phyloP scores from a whole-genome alignment of 2,888 invertebrate species.

The Hemicrepidius hirtus region DNA sequence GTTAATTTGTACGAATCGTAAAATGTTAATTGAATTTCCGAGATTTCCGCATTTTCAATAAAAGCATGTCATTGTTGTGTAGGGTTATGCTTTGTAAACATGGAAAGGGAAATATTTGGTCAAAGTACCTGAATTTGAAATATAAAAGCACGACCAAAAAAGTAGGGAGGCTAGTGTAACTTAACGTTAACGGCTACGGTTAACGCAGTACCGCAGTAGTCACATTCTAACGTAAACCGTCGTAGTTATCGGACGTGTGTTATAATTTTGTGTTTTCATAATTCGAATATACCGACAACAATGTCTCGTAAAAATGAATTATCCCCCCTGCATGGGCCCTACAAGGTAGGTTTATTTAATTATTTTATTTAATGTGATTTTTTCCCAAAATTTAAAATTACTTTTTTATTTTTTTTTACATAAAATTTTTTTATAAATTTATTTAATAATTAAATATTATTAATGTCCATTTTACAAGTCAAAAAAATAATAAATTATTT shows the following conservation, averaged over 20 bases:
- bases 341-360: conserved; percentile 63
- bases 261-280: conserved; percentile 39
- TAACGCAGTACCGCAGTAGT: conserved; percentile 16
- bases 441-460: neutral
- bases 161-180: conserved; percentile 34
- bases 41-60: too few species aligned
- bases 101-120: neutral
- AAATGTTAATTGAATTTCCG: too few species aligned
- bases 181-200: conserved; percentile 41
- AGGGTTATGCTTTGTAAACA: neutral
- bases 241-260: conserved; percentile 41
- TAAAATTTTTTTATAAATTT: neutral
- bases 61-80: too few species aligned
- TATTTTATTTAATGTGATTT: conserved; percentile 30
- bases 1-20: too few species aligned
- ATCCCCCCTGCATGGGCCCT: conserved; percentile 63
- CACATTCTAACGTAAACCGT: conserved; percentile 49
- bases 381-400: neutral
- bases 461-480: neutral
- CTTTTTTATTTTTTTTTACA: neutral
- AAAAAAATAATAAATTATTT: neutral
- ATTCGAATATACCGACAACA: conserved; percentile 50
- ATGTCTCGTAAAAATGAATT: conserved; percentile 63
- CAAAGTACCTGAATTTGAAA: conserved; percentile 6
- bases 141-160: conserved; percentile 9